phyloP scores from a whole-genome alignment of 2,888 invertebrate genomes.

The Artemia sinica region DNA sequence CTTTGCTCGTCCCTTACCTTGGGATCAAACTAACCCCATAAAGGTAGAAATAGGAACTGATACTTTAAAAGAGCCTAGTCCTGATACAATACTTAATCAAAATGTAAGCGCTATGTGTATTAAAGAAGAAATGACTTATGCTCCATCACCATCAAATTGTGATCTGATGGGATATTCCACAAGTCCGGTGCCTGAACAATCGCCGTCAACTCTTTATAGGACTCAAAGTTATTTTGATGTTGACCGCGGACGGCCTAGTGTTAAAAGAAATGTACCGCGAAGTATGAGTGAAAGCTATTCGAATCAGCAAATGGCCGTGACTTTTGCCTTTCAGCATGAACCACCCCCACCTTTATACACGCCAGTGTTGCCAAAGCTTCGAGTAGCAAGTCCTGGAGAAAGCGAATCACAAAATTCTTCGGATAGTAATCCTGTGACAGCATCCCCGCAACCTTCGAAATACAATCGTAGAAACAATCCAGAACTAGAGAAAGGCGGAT shows the following conservation, averaged over 20 bases:
- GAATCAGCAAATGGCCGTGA: constrained; percentile 3
- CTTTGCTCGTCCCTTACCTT: constrained; percentile 49
- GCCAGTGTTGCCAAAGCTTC: constrained; percentile 5
- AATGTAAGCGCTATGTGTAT: constrained; percentile 13
- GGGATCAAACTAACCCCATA: constrained; percentile 68
- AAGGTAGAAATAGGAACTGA: constrained; percentile 66
- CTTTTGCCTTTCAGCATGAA: constrained; percentile 8
- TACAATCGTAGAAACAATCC: constrained; percentile 92
- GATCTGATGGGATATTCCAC: not conserved
- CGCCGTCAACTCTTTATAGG: constrained; percentile 3
- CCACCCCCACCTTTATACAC: constrained; percentile 3
- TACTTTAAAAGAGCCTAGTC: constrained; percentile 36
- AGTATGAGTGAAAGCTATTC: constrained; percentile 3
- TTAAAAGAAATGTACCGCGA: constrained; percentile 4
- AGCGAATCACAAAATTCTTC: constrained; percentile 1
- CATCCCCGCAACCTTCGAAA: constrained; percentile 36
- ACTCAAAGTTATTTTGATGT: constrained; percentile 11
- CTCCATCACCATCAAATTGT: not conserved
- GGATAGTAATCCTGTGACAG: constrained; percentile 12
- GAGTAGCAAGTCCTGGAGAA: constrained; percentile 5
- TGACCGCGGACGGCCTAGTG: not conserved
- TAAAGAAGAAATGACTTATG: constrained; percentile 4
- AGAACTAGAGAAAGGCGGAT: constrained; percentile 81
- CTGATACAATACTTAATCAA: constrained; percentile 14
- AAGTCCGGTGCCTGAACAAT: constrained; percentile 2